Conservation (phyloP, 1,140 invertebrate genomes). For the Macrotrachela quadricornifera region DNA sequence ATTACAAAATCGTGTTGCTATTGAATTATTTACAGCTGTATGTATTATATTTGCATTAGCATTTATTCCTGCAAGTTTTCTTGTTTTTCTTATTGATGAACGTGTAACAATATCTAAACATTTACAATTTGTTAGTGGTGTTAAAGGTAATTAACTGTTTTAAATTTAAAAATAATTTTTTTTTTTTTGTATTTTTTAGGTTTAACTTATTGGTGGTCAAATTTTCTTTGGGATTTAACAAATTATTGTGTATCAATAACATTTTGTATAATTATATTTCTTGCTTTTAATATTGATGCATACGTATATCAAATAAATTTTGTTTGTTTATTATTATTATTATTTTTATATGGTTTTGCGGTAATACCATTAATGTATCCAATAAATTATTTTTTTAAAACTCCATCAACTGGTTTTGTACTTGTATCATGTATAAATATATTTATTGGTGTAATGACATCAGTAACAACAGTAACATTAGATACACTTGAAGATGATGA, state of each 20-base stretch:
- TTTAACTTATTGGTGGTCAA: slow-evolving; percentile 29
- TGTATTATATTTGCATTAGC: slow-evolving; percentile 42
- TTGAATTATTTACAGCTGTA: slow-evolving; percentile 32
- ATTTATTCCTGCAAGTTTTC: slow-evolving; percentile 49
- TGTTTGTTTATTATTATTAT: slow-evolving; percentile 30
- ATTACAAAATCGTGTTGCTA: slow-evolving; percentile 1
- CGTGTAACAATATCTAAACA: slow-evolving; percentile 40
- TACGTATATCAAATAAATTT: slow-evolving; percentile 36
- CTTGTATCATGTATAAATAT: slow-evolving; percentile 40
- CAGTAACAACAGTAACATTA: slow-evolving; percentile 40
- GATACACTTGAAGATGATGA: slow-evolving; percentile 30
- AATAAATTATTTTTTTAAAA: slow-evolving; percentile 35
- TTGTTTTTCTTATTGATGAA: slow-evolving; percentile 48
- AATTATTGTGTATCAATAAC: slow-evolving; percentile 37
- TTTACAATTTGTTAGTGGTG: slow-evolving; percentile 50
- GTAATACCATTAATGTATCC: slow-evolving; percentile 38
- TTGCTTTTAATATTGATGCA: slow-evolving; percentile 36
- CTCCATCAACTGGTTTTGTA: slow-evolving; percentile 44
- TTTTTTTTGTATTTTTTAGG: too few species aligned
- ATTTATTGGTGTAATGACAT: slow-evolving; percentile 39
- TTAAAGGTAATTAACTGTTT: slow-evolving; percentile 28
- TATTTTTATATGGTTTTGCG: slow-evolving; percentile 39
- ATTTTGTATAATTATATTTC: slow-evolving; percentile 36
- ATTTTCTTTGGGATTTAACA: slow-evolving; percentile 40
- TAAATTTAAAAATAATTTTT: too few species aligned